Conservation (phyloP, 2,113 vertebrate genomes). For the Mirza zaza region DNA sequence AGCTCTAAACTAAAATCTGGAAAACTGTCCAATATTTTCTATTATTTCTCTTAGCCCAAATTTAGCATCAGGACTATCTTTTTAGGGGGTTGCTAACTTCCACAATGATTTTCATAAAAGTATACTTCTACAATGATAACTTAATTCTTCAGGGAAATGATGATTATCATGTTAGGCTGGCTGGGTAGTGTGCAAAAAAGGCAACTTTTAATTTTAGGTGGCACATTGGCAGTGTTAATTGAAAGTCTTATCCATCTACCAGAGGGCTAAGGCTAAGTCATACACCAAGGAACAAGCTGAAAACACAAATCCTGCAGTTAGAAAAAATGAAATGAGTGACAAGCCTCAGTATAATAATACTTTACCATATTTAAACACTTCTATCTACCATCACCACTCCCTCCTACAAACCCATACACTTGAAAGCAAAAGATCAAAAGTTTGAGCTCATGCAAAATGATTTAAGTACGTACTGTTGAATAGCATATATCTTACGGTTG, state of each 20-base stretch:
- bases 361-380: background rate
- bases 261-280: background rate
- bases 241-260: background rate
- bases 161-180: background rate
- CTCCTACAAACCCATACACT: background rate
- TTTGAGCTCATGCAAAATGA: background rate
- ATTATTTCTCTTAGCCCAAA: background rate
- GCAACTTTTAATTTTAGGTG: background rate
- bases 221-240: background rate
- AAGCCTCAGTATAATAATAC: background rate
- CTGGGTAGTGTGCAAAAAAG: background rate
- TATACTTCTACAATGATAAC: background rate
- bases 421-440: background rate
- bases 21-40: background rate
- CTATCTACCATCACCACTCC: background rate
- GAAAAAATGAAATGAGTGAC: background rate
- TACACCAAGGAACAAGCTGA: background rate
- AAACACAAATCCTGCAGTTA: conserved; percentile 3
- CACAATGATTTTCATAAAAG: background rate
- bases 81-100: background rate
- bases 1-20: background rate
- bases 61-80: background rate
- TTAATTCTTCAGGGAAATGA: background rate
- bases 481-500: background rate
- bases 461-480: background rate